Evolutionary conservation across 2,888 invertebrate genomes (phyloP), one percentile per base, ranked within the genome.

Genomic region (Drosophila meridionalis): DNA sequence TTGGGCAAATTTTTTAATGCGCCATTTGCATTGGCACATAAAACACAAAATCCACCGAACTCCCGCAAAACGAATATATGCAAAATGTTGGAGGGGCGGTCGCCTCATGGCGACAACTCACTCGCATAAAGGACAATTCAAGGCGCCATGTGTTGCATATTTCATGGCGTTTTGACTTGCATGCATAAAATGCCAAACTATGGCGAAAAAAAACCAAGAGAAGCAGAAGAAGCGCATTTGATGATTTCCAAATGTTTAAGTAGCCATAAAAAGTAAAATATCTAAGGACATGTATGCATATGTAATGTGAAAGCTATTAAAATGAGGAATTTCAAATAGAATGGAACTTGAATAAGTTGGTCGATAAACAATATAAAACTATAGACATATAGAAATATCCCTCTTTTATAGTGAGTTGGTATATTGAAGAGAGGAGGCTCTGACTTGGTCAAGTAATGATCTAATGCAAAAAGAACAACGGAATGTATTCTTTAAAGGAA

Each of bases 71-170:
- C 9, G 61, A 61, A 60, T 76, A 64, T 67, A 56, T 57, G 43
- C 57, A 56, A 34, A 53, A 69, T 56, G 12, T 20, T 47, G 52
- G 14, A 20, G 20, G 57, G 61, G 62, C 45, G 40, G 32, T 45
- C 42, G 30, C 0, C 14, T 26, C 20, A 48, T 28, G 64, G 43
- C 69, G 64, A 72, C 75, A 69, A 47, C 40, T 60, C 76, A 43
- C 47, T 53, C 73, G 53, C 78, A 86, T 89, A 82, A 85, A 89
- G 73, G 82, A 83, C 89, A 77, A 79, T 83, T 89, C 79, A 65
- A 70, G 87, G 89, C 84, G 71, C 82, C 85, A 79, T 87, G 85
- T 85, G 87, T 83, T 85, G 85, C 85, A 85, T 85, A 85, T 89
- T 85, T 89, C 89, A 85, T 87, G 87, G 87, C 76, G 72, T 82